Conservation (phyloP, 2,888 invertebrate genomes). For the Silvanus unidentatus region DNA sequence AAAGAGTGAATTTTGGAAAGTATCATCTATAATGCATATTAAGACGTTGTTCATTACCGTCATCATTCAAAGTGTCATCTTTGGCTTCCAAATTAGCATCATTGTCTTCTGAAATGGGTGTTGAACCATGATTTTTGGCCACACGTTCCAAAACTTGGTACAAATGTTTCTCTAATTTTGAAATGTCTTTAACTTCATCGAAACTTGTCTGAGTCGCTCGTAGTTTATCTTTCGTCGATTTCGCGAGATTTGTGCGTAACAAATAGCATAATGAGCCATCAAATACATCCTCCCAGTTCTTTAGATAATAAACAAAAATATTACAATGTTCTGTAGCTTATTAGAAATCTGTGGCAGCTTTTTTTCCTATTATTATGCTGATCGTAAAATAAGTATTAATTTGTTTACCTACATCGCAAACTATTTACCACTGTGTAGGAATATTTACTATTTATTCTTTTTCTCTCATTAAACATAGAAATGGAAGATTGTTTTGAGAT, state of each 20-base stretch:
- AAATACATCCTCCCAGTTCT: slow-evolving; percentile 78
- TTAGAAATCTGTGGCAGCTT: too few relatives aligned
- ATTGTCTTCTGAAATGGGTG: slow-evolving; percentile 12
- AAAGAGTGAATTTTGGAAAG: background rate
- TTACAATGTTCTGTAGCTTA: background rate
- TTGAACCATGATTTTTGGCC: slow-evolving; percentile 16
- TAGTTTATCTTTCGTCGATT: slow-evolving; percentile 59
- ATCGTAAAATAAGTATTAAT: too few relatives aligned
- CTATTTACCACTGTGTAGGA: too few relatives aligned
- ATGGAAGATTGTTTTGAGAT: too few relatives aligned
- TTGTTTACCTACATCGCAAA: too few relatives aligned
- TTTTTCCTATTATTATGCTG: too few relatives aligned
- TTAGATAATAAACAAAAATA: slow-evolving; percentile 20
- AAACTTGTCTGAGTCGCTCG: slow-evolving; percentile 51
- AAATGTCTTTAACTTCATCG: slow-evolving; percentile 40
- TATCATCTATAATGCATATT: background rate
- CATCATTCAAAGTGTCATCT: background rate
- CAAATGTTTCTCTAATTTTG: slow-evolving; percentile 42
- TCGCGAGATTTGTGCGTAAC: slow-evolving; percentile 57
- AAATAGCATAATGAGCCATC: slow-evolving; percentile 62
- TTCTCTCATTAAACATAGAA: too few relatives aligned
- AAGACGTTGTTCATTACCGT: too few relatives aligned
- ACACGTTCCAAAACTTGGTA: slow-evolving; percentile 39
- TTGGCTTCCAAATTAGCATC: slow-evolving; percentile 1
- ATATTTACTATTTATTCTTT: too few relatives aligned